Conservation (phyloP, 2,888 invertebrate species). For the Cybosia mesomella region DNA sequence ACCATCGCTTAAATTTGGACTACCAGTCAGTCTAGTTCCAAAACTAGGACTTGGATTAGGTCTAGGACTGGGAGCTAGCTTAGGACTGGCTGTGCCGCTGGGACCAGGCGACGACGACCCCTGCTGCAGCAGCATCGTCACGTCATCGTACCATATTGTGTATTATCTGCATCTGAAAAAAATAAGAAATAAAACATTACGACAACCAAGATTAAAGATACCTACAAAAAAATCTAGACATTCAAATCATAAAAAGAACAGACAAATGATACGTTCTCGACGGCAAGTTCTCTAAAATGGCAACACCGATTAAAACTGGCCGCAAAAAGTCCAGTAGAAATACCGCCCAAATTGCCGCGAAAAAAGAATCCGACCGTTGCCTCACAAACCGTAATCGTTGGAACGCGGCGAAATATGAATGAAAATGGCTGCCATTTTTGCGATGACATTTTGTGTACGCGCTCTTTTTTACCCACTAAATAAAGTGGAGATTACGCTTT, state of each 20-base stretch:
- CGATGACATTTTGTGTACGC: conserved; percentile 69
- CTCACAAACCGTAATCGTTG: conserved; percentile 74
- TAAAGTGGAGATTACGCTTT: conserved; percentile 60
- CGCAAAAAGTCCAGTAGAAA: conserved; percentile 75
- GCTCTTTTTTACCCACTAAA: conserved; percentile 52
- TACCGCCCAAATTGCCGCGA: conserved; percentile 74
- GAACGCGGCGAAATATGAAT: conserved; percentile 76
- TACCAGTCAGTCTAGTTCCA: conserved; percentile 64
- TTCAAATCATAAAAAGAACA: conserved; percentile 58
- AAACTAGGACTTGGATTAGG: conserved; percentile 60
- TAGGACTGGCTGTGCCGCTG: conserved; percentile 83
- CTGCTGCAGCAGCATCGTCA: conserved; percentile 85
- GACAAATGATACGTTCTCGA: conserved; percentile 66
- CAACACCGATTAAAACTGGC: conserved; percentile 82
- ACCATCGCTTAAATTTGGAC: conserved; percentile 62
- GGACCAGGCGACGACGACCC: conserved; percentile 82
- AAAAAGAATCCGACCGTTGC: conserved; percentile 67
- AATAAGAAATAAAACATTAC: conserved; percentile 33
- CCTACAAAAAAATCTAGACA: conserved; percentile 32
- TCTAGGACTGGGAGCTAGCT: conserved; percentile 70
- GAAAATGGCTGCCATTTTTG: conserved; percentile 71
- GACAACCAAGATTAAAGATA: conserved; percentile 36
- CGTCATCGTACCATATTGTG: conserved; percentile 78
- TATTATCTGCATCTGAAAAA: conserved; percentile 67
- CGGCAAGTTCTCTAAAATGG: conserved; percentile 68